These are phyloP conservation scores for Epinephelus awoara DNA, from an alignment of 2,797 vertebrate species.

Conservation along the genomic window DNA sequence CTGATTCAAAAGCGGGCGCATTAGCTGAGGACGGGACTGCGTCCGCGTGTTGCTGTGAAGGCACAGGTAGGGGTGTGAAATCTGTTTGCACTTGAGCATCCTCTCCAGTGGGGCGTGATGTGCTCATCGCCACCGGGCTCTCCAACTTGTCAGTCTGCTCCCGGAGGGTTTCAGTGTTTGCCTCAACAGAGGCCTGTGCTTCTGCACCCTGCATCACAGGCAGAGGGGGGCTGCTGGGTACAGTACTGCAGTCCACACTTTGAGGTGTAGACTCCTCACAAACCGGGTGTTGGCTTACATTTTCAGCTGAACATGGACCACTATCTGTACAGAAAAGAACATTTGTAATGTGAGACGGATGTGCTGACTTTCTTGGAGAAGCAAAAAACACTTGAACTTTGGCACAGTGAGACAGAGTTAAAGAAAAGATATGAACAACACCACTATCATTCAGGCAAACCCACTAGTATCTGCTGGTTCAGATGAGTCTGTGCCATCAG, in stretches of 20 bases:
- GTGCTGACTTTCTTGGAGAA: neutral
- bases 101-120: conserved; percentile 55
- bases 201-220: conserved; percentile 60
- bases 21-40: conserved; percentile 10
- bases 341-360: conserved; percentile 7
- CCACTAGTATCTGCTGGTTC: conserved; percentile 59
- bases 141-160: conserved; percentile 44
- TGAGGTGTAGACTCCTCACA: conserved; percentile 45
- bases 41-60: conserved; percentile 37
- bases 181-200: conserved; percentile 59
- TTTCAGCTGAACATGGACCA: conserved; percentile 37
- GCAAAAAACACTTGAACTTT: neutral
- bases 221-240: conserved; percentile 22
- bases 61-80: conserved; percentile 36
- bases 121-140: conserved; percentile 28
- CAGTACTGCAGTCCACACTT: conserved; percentile 24
- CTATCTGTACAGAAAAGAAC: conserved; percentile 53
- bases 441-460: conserved; percentile 32
- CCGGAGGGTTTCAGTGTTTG: conserved; percentile 44
- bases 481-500: conserved; percentile 31
- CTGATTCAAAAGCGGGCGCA: conserved; percentile 27
- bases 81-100: conserved; percentile 72
- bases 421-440: neutral
- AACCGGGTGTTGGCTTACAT: conserved; percentile 24
- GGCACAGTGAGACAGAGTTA: neutral